Evolutionary conservation across 2,113 vertebrate species (phyloP).

Genomic region (Rutilus rutilus): DNA sequence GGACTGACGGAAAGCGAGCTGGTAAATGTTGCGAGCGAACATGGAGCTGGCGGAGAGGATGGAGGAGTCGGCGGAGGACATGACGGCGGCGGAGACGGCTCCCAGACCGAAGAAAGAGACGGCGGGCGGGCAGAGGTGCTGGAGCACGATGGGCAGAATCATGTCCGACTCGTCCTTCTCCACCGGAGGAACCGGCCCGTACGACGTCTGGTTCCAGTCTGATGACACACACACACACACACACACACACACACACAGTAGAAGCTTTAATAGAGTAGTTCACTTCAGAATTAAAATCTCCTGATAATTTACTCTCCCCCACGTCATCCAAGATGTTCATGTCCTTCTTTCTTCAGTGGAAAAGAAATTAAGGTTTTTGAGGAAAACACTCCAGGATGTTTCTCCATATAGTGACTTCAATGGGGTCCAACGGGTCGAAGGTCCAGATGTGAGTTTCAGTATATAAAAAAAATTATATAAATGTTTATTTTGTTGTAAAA

Average conservation of each 20-base stretch:
- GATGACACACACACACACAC: constrained; percentile 11
- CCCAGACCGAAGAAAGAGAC: constrained; percentile 94
- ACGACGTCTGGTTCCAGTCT: constrained; percentile 95
- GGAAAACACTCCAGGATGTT: too few relatives aligned
- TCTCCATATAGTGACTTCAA: too few relatives aligned
- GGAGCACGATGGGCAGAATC: constrained; percentile 95
- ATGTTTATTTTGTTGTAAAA: too few relatives aligned
- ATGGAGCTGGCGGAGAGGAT: constrained; percentile 98
- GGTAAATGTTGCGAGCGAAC: constrained; percentile 97
- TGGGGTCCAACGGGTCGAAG: too few relatives aligned
- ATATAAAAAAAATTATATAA: too few relatives aligned
- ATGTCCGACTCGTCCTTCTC: constrained; percentile 87
- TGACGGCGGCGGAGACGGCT: constrained; percentile 93
- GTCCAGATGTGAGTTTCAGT: too few relatives aligned
- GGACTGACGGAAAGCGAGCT: constrained; percentile 93
- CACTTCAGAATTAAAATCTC: too few relatives aligned
- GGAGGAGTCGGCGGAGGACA: constrained; percentile 97
- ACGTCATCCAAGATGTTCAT: too few relatives aligned
- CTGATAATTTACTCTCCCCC: too few relatives aligned
- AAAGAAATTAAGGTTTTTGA: too few relatives aligned
- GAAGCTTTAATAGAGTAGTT: too few relatives aligned
- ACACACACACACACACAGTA: background rate
- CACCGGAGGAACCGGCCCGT: constrained; percentile 81
- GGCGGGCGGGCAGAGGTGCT: constrained; percentile 91
- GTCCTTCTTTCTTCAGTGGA: too few relatives aligned